phyloP scores from a whole-genome alignment of 1,140 invertebrate species.

The Sarcophaga bullata region DNA sequence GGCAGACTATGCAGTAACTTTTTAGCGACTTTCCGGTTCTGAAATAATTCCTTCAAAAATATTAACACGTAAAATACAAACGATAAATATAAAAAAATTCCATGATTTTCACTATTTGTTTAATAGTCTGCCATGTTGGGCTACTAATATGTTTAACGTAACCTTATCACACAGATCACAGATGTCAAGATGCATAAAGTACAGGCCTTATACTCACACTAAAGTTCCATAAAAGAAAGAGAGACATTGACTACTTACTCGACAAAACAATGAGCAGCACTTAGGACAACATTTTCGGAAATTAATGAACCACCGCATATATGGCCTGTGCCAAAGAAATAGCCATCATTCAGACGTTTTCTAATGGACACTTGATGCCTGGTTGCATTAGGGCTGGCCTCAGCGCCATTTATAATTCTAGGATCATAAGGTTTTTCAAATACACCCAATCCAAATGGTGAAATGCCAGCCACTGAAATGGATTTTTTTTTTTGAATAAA shows the following conservation, averaged over 20 bases:
- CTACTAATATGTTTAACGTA: too few relatives aligned
- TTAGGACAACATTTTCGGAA: constrained; percentile 57
- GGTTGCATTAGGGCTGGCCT: constrained; percentile 51
- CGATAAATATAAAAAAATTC: too few relatives aligned
- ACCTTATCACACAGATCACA: too few relatives aligned
- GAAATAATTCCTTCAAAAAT: too few relatives aligned
- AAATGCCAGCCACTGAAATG: constrained; percentile 17
- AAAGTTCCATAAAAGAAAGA: too few relatives aligned
- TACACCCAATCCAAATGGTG: background rate
- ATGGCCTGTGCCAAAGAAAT: constrained; percentile 59
- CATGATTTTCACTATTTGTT: too few relatives aligned
- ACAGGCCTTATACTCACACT: too few relatives aligned
- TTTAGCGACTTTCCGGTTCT: too few relatives aligned
- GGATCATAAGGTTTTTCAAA: background rate
- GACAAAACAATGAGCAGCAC: constrained; percentile 68
- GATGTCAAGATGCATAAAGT: too few relatives aligned
- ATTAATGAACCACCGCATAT: constrained; percentile 65
- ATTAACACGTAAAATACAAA: too few relatives aligned
- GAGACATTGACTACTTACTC: constrained; percentile 50
- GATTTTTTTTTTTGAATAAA: background rate
- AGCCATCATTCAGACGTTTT: constrained; percentile 53
- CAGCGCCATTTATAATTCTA: constrained; percentile 59
- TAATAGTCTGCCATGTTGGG: too few relatives aligned
- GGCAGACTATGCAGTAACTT: too few relatives aligned
- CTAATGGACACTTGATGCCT: constrained; percentile 61